A percentile compares a stretch with the other conserved stretches of the same genome.
Evolutionary conservation across 2,797 vertebrate species (phyloP).

Genomic region (Streptopelia turtur): DNA sequence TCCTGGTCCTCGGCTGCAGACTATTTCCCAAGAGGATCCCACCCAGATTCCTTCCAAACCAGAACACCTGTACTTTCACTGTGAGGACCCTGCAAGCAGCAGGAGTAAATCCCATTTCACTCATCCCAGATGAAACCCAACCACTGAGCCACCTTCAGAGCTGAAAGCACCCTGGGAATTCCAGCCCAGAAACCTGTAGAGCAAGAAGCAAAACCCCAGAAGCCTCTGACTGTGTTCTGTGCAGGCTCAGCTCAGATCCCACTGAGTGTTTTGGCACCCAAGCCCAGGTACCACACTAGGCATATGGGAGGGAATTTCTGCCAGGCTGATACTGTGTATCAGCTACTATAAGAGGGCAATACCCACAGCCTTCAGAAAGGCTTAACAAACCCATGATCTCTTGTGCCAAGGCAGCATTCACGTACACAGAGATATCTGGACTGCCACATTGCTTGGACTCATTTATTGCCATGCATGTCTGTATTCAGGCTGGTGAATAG

Average conservation of each 20-base stretch:
- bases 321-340: not conserved
- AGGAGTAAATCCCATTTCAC: not conserved
- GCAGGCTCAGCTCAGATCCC: not conserved
- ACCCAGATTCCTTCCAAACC: not conserved
- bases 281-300: not conserved
- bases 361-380: not conserved
- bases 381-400: not conserved
- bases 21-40: not conserved
- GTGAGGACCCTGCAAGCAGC: not conserved
- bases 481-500: not conserved
- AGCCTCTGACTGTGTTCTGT: not conserved
- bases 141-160: not conserved
- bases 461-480: constrained; percentile 26
- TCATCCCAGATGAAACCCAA: not conserved
- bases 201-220: not conserved
- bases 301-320: not conserved
- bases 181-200: not conserved
- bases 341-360: not conserved
- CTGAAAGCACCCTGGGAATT: not conserved
- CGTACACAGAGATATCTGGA: not conserved
- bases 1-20: not conserved
- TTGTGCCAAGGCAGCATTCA: not conserved
- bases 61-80: not conserved
- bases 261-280: not conserved
- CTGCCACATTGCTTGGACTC: not conserved